Base-by-base conservation (phyloP, 2,797 vertebrate genomes). In the Rhynchotus rufescens region DNA sequence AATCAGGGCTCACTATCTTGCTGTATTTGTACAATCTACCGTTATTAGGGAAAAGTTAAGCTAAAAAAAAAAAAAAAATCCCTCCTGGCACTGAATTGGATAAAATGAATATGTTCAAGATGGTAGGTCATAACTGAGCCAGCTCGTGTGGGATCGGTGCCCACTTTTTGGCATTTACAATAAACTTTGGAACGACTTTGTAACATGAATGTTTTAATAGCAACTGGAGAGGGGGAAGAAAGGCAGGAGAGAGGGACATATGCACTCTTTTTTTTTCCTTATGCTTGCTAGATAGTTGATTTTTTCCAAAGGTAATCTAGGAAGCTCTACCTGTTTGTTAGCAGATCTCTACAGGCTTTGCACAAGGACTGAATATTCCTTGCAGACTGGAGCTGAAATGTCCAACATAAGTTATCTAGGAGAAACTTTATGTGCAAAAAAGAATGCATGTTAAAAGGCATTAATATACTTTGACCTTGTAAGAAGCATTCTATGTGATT, bases 141-240 rank as follows among this genome's bases (percentile, higher is more conserved):
- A 94, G 68, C 72, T 93, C 36, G 1, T 42, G 67, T 61, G 80
- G 85, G 78, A 88, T 67, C 16, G 0, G 8, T 75, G 92, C 83
- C 89, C 57, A 10, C 65, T 77, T 90, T 72, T 77, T 86, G 80
- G 75, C 85, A 65, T 92, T 95, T 93, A 68, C 36, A 59, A 13
- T 90, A 86, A 86, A 82, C 88, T 91, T 91, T 82, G 59, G 65
- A 80, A 84, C 2, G 12, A 47, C 88, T 94, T 89, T 88, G 84
- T 82, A 84, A 84, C 65, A 28, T 1, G 12, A 82, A 64, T 4
- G 4, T 42, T 80, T 60, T 76, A 73, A 73, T 36, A 69, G 44
- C 22, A 38, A 66, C 12, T 73, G 56, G 28, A 56, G 52, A 88
- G 60, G 14, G 36, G 28, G 12, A 57, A 57, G 57, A 30, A 54